These are phyloP conservation scores for Luehdorfia chinensis DNA, from an alignment of 1,140 invertebrate species.

Conservation along the genomic window DNA sequence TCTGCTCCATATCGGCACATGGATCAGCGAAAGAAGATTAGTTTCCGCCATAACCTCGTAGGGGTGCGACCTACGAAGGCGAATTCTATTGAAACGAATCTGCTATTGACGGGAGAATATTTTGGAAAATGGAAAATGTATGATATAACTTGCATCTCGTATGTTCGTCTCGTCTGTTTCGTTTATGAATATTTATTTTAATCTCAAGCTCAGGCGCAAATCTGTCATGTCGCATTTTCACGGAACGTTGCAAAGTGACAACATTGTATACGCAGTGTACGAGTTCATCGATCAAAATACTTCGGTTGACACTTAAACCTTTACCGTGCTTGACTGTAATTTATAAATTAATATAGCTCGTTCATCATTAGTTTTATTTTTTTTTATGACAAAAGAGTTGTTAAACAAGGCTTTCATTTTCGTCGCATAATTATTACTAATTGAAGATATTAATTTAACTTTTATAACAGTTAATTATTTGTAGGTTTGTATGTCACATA, in stretches of 20 bases:
- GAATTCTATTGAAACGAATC: conserved; percentile 20
- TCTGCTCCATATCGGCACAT: conserved; percentile 33
- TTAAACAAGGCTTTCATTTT: too few relatives aligned
- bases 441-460: too few relatives aligned
- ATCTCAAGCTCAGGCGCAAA: conserved; percentile 1
- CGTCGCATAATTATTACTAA: too few relatives aligned
- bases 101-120: conserved; percentile 12
- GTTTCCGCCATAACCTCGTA: conserved; percentile 24
- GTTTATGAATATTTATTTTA: conserved; percentile 8
- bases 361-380: too few relatives aligned
- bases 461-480: too few relatives aligned
- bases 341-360: too few relatives aligned
- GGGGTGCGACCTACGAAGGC: conserved; percentile 16
- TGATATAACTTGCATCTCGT: too few relatives aligned
- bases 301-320: neutral
- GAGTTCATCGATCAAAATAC: neutral
- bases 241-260: neutral
- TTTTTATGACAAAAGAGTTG: too few relatives aligned
- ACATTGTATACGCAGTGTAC: neutral
- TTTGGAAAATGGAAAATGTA: conserved; percentile 3
- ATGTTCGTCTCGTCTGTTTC: neutral
- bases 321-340: conserved; percentile 3
- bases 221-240: conserved; percentile 12
- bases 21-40: conserved; percentile 49
- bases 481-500: too few relatives aligned